Evolutionary conservation across 2,888 invertebrate species (phyloP).

Genomic region (Nymphalis polychloros): DNA sequence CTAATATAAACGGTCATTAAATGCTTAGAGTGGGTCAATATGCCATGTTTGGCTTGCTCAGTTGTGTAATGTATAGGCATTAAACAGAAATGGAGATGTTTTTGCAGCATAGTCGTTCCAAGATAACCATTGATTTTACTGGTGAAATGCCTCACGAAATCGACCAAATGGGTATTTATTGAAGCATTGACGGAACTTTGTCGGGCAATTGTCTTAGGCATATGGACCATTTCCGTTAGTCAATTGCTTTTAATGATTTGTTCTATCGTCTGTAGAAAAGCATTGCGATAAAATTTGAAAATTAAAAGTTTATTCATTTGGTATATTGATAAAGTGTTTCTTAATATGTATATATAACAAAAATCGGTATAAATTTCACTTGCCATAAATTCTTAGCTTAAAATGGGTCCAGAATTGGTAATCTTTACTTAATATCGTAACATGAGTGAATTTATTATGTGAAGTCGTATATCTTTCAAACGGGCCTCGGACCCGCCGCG

Average conservation of each 20-base stretch:
- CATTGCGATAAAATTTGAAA: background rate
- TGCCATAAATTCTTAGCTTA: slow-evolving; percentile 2
- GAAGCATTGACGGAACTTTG: slow-evolving; percentile 5
- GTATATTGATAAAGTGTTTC: no score
- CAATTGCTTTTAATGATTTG: slow-evolving; percentile 6
- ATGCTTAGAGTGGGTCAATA: slow-evolving; percentile 45
- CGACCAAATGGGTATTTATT: slow-evolving; percentile 5
- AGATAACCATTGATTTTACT: slow-evolving; percentile 7
- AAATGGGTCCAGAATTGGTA: slow-evolving; percentile 17
- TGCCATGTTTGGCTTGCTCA: slow-evolving; percentile 43
- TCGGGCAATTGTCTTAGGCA: slow-evolving; percentile 4
- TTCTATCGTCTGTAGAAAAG: slow-evolving; percentile 1
- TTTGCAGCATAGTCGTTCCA: slow-evolving; percentile 9
- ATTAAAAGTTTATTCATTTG: background rate
- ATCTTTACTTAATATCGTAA: slow-evolving; percentile 24
- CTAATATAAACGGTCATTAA: slow-evolving; percentile 45
- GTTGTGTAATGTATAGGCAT: slow-evolving; percentile 44
- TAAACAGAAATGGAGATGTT: slow-evolving; percentile 31
- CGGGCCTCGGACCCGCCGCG: slow-evolving; percentile 47
- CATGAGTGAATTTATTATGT: slow-evolving; percentile 36
- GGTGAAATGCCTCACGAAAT: slow-evolving; percentile 9
- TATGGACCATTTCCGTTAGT: background rate
- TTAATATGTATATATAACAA: background rate
- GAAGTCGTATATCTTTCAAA: slow-evolving; percentile 44
- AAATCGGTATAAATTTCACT: background rate